Evolutionary conservation across 2,797 vertebrate species (phyloP).

Genomic region (Lutjanus campechanus): DNA sequence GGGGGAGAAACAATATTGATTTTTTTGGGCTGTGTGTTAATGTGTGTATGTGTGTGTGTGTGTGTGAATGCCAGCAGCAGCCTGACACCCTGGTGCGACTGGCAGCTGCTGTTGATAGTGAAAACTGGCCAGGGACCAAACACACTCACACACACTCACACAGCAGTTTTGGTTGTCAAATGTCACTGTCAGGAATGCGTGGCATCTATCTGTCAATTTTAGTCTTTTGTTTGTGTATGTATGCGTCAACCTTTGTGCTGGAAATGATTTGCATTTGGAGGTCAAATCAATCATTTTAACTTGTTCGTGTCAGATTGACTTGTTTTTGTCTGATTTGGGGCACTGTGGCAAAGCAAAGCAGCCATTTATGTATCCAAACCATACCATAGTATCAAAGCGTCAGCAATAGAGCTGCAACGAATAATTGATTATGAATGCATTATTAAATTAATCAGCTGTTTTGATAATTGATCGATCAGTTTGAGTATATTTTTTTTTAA

Average conservation of each 20-base stretch:
- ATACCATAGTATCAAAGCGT: too few species aligned
- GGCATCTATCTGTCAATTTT: conserved; percentile 28
- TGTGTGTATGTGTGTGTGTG: conserved; percentile 37
- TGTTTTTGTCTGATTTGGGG: not conserved
- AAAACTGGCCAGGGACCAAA: conserved; percentile 70
- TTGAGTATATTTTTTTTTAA: too few species aligned
- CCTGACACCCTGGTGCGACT: conserved; percentile 74
- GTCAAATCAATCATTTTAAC: conserved; percentile 56
- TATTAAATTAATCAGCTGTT: too few species aligned
- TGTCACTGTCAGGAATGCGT: conserved; percentile 38
- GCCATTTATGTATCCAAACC: not conserved
- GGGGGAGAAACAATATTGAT: conserved; percentile 66
- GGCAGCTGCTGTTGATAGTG: conserved; percentile 81
- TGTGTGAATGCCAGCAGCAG: conserved; percentile 71
- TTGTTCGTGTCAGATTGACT: not conserved
- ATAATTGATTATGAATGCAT: too few species aligned
- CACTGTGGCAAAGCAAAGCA: not conserved
- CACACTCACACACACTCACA: conserved; percentile 42
- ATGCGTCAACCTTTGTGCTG: not conserved
- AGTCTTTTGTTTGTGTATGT: not conserved
- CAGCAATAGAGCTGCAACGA: too few species aligned
- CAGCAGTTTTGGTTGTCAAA: conserved; percentile 49
- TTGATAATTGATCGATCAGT: too few species aligned
- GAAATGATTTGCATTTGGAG: conserved; percentile 20
- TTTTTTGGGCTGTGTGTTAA: conserved; percentile 47